These are phyloP conservation scores for Rhagonycha lutea DNA, from an alignment of 2,888 invertebrate genomes.

Conservation along the genomic window DNA sequence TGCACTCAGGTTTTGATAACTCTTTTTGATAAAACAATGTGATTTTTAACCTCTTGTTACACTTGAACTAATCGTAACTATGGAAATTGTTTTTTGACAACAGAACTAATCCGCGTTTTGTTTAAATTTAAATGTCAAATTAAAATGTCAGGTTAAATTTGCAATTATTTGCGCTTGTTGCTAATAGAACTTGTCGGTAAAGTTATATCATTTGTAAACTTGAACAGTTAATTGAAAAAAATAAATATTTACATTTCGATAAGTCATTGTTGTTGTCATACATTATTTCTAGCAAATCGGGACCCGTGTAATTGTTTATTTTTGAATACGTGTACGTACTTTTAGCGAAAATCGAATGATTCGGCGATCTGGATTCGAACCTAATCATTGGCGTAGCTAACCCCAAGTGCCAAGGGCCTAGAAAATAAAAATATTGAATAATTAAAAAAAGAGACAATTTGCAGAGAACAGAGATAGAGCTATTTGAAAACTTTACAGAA, in stretches of 20 bases:
- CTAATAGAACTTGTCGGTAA: background rate
- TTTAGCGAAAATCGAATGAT: no score
- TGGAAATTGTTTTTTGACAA: background rate
- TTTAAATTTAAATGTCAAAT: background rate
- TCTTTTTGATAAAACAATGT: background rate
- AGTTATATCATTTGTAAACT: background rate
- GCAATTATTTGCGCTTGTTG: background rate
- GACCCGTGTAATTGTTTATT: background rate
- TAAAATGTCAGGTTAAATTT: background rate
- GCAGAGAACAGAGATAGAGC: no score
- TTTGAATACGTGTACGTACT: no score
- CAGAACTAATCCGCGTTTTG: background rate
- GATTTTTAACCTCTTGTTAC: background rate
- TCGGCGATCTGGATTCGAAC: no score
- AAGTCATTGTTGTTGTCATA: background rate
- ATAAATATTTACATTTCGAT: background rate
- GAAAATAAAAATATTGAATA: no score
- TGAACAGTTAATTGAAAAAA: background rate
- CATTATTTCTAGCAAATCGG: background rate
- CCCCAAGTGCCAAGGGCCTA: no score
- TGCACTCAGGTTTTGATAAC: background rate
- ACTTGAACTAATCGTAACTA: background rate
- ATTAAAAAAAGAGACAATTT: no score
- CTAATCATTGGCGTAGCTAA: no score
- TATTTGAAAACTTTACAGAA: no score